Evolutionary conservation across 2,113 vertebrate species (phyloP).

Genomic region (Stercorarius parasiticus): DNA sequence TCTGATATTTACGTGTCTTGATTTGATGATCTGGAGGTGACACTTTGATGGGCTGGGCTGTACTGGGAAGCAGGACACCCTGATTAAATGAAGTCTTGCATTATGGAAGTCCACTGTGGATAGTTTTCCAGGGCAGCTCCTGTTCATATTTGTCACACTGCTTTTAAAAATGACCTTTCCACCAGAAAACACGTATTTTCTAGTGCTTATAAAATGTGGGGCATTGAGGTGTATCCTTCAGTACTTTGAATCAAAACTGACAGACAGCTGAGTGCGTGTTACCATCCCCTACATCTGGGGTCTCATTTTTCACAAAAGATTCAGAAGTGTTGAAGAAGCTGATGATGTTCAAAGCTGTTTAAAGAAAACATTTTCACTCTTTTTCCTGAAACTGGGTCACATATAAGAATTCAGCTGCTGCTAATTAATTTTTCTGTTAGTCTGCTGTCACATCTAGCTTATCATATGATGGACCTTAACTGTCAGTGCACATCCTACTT

Average conservation of each 20-base stretch:
- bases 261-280: background rate
- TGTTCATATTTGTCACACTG: background rate
- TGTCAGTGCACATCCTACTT: background rate
- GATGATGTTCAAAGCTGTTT: background rate
- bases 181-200: background rate
- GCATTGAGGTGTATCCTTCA: background rate
- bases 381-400: background rate
- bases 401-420: background rate
- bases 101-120: background rate
- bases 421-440: constrained; percentile 37
- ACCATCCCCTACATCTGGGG: background rate
- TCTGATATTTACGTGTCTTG: background rate
- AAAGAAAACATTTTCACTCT: background rate
- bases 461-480: background rate
- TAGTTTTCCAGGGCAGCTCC: background rate
- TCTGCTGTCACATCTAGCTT: background rate
- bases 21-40: background rate
- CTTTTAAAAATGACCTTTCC: background rate
- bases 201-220: background rate
- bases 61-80: background rate
- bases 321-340: background rate
- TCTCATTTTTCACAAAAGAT: background rate
- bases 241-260: background rate
- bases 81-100: background rate
- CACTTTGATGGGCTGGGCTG: background rate